A percentile compares a stretch with the other conserved stretches of the same genome.
Evolutionary conservation across 2,113 vertebrate species (phyloP).

Genomic region (Lota lota): DNA sequence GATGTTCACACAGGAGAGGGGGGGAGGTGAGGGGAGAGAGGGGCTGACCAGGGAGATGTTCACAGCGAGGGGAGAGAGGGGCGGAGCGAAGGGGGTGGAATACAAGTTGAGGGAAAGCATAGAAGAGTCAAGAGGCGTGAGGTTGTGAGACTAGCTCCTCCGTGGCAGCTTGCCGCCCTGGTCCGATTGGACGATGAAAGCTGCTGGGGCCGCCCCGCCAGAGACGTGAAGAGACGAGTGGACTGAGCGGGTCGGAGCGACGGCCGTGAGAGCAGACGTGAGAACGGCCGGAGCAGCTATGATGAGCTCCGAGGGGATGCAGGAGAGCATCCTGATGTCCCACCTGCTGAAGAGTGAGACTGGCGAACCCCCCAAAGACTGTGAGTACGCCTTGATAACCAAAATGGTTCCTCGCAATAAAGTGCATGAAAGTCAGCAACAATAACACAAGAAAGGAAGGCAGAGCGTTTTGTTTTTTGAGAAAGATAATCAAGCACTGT

Average conservation of each 20-base stretch:
- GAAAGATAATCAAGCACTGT: background rate
- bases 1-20: too few species aligned
- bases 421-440: background rate
- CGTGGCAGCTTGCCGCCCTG: too few species aligned
- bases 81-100: slow-evolving; percentile 50
- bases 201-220: too few species aligned
- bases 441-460: background rate
- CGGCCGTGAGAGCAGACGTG: slow-evolving; percentile 6
- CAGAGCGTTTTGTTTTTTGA: too few species aligned
- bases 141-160: too few species aligned
- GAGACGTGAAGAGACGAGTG: background rate
- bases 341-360: slow-evolving; percentile 70
- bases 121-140: too few species aligned
- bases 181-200: too few species aligned
- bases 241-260: slow-evolving; percentile 49
- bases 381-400: slow-evolving; percentile 70
- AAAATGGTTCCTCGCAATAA: too few species aligned
- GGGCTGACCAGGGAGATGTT: too few species aligned
- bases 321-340: slow-evolving; percentile 56
- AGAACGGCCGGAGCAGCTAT: slow-evolving; percentile 11
- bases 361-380: slow-evolving; percentile 73
- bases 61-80: slow-evolving; percentile 31
- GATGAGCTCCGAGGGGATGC: slow-evolving; percentile 47
- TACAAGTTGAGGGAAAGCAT: too few species aligned
- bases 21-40: background rate